Evolutionary conservation across 2,888 invertebrate genomes (phyloP).

Genomic region (Brenthis daphne): DNA sequence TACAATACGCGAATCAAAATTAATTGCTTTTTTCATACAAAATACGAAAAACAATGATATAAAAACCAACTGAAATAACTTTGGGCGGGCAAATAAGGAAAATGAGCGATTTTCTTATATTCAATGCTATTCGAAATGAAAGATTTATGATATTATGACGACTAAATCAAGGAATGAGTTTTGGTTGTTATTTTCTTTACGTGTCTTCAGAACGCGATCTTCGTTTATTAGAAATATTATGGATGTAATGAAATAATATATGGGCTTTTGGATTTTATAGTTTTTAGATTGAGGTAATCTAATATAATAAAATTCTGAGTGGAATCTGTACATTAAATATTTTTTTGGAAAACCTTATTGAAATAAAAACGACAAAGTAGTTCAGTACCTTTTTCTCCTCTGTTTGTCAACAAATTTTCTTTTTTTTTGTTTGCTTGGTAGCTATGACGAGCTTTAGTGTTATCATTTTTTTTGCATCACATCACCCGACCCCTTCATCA

Average conservation of each 20-base stretch:
- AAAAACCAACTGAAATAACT: not conserved
- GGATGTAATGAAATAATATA: not conserved
- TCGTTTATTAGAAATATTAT: constrained; percentile 9
- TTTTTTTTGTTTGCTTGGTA: too few relatives aligned
- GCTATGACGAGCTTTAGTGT: too few relatives aligned
- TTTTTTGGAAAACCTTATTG: too few relatives aligned
- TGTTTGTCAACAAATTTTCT: too few relatives aligned
- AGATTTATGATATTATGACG: constrained; percentile 29
- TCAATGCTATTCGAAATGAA: constrained; percentile 15
- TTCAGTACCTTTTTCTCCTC: too few relatives aligned
- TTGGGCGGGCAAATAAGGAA: constrained; percentile 20
- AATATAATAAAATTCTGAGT: too few relatives aligned
- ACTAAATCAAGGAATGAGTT: constrained; percentile 23
- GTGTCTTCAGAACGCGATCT: not conserved
- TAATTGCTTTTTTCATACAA: not conserved
- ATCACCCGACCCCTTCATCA: too few relatives aligned
- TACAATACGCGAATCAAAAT: not conserved
- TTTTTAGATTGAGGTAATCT: not conserved
- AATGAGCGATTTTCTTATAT: constrained; percentile 24
- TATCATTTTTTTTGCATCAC: too few relatives aligned
- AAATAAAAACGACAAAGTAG: too few relatives aligned
- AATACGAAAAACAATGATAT: not conserved
- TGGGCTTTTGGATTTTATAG: not conserved
- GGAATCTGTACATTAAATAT: too few relatives aligned
- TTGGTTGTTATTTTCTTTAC: constrained; percentile 11